Evolutionary conservation across 2,797 vertebrate genomes (phyloP), one percentile per base, ranked within the genome.

Genomic region (Esox lucius): DNA sequence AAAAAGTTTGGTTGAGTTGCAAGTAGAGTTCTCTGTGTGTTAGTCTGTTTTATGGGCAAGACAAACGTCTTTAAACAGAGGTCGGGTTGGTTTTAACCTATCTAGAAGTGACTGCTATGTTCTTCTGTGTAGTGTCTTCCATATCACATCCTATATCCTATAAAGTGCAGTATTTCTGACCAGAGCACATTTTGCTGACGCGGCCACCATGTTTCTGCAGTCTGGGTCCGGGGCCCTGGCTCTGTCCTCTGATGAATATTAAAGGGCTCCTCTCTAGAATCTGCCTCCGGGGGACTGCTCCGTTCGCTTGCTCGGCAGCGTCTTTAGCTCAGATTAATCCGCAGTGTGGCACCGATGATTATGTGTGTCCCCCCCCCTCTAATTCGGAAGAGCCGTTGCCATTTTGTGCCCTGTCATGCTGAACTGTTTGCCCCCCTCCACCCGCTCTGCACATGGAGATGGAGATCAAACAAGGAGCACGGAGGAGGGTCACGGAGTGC

Each of bases 291-390:
- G n/a, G 80, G 64, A 59, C 56, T 46, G 69, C 49, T 61, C 42
- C n/a, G n/a, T 56, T 22, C 53, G 68, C 56, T 67, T 31, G 17
- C 67, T 68, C 51, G 65, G 77, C 53, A 22, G 67, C 26, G 31
- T 75, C 75, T 79, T 72, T 69, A 77, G 77, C 78, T 74, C 72
- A 73, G 75, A 79, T 79, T 66, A 82, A 78, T 78, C 75, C 31
- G 66, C 72, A 77, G 77, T 49, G 71, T 68, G 53, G 68, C 73
- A 48, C 59, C 12, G 31, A 49, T 68, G 76, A 80, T 77, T 71
- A 68, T 35, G 56, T 70, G 35, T 70, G 35, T 71, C 39, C 59
- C 39, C 76, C 65, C 56, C 15, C 22, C 22, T 62, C 65, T 75
- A 71, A 64, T 83, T 76, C 73, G 56, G 71, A 73, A 22, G 24